phyloP scores from a whole-genome alignment of 2,113 vertebrate species.

The Tinamus guttatus region DNA sequence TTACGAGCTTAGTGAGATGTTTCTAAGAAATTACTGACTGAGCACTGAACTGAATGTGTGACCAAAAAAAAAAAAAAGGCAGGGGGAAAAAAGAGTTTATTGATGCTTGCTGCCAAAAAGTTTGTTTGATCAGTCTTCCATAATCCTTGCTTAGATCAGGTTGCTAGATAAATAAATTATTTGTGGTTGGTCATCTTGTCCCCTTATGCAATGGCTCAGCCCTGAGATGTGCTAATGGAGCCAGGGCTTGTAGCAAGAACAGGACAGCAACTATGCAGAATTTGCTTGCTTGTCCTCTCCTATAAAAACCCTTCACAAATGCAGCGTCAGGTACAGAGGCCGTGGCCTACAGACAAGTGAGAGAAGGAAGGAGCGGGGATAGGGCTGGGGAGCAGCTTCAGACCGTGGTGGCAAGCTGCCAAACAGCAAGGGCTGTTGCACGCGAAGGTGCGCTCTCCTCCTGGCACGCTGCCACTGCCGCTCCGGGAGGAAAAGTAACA shows the following conservation, averaged over 20 bases:
- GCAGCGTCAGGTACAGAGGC: not conserved
- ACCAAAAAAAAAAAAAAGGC: not conserved
- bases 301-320: not conserved
- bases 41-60: not conserved
- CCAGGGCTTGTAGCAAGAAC: not conserved
- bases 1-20: not conserved
- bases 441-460: not conserved
- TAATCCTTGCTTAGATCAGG: not conserved
- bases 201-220: fast-evolving
- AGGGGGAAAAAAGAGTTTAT: not conserved
- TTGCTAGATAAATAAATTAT: not conserved
- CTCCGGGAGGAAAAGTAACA: not conserved
- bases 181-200: not conserved
- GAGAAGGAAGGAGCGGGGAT: not conserved
- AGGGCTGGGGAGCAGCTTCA: not conserved
- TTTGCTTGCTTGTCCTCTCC: not conserved
- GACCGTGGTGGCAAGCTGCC: not conserved
- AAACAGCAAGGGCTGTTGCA: not conserved
- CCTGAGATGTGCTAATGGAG: not conserved
- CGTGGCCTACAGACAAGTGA: not conserved
- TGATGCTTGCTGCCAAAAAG: not conserved
- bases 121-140: not conserved
- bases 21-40: not conserved
- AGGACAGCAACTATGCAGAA: not conserved
- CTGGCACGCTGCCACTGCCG: not conserved